These are phyloP conservation scores for Serilophus lunatus DNA, from an alignment of 2,113 vertebrate genomes.

Conservation along the genomic window DNA sequence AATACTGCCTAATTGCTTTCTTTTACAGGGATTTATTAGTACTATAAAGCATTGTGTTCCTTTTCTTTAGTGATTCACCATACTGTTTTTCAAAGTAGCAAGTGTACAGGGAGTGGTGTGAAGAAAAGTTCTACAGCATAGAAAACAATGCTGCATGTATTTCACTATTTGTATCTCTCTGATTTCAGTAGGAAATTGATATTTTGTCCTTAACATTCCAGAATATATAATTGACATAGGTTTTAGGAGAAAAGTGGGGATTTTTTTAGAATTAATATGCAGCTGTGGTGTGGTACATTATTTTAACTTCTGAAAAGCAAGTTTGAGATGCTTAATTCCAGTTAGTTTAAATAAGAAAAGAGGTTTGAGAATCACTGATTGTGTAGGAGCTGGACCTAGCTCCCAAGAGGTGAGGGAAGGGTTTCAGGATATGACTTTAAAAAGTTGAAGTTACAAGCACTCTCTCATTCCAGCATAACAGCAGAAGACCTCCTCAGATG, in stretches of 20 bases:
- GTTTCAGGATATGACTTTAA: background rate
- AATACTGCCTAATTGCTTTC: background rate
- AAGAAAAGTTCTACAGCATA: background rate
- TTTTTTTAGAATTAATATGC: background rate
- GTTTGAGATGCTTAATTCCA: background rate
- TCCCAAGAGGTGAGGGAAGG: background rate
- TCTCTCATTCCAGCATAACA: background rate
- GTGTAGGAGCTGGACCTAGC: background rate
- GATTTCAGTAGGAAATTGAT: background rate
- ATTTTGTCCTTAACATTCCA: background rate
- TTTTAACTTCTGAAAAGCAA: background rate
- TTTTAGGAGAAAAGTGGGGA: background rate
- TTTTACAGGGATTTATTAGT: background rate
- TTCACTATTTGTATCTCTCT: background rate
- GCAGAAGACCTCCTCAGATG: accelerated
- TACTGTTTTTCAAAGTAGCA: background rate
- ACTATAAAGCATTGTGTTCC: background rate
- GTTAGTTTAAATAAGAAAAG: background rate
- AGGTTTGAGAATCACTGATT: background rate
- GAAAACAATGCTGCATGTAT: background rate
- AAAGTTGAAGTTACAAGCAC: background rate
- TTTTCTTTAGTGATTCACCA: background rate
- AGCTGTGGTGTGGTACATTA: background rate
- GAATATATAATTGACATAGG: background rate
- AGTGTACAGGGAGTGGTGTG: background rate